Conservation (phyloP, 2,888 invertebrate species). For the Caenorhabditis virilis region DNA sequence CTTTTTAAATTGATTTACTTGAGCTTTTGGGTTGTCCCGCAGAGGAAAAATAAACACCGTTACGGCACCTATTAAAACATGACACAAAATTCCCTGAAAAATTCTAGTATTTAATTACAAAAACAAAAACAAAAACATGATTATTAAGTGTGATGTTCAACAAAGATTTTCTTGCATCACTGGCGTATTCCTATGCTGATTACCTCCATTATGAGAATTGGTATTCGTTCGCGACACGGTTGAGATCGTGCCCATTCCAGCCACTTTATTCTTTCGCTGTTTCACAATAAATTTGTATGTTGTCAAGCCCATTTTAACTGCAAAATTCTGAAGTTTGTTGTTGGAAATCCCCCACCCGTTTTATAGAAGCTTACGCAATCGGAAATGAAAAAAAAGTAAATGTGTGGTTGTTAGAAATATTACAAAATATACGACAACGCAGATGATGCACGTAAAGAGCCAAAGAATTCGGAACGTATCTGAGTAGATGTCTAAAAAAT, state of each 20-base stretch:
- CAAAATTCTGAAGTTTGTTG: constrained; percentile 4
- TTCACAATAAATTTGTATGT: constrained; percentile 44
- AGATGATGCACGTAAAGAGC: constrained; percentile 7
- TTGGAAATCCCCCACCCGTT: too few species aligned
- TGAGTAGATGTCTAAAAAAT: neutral
- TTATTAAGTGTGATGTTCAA: too few species aligned
- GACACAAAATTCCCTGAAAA: too few species aligned
- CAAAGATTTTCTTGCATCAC: too few species aligned
- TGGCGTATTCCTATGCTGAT: too few species aligned
- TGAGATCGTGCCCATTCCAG: neutral
- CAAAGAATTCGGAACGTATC: constrained; percentile 7
- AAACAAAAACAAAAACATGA: too few species aligned
- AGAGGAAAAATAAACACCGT: too few species aligned
- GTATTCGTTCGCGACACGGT: neutral
- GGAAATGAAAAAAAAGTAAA: constrained; percentile 53
- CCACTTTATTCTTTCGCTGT: constrained; percentile 10
- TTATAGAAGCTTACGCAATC: constrained; percentile 38
- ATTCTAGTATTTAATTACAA: too few species aligned
- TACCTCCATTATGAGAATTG: too few species aligned
- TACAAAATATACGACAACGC: constrained; percentile 10
- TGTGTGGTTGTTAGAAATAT: constrained; percentile 41
- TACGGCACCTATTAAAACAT: too few species aligned
- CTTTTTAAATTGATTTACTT: too few species aligned
- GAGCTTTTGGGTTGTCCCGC: too few species aligned
- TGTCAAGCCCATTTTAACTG: constrained; percentile 39